Conservation (phyloP, 1,140 invertebrate species). For the Colletes latitarsis region DNA sequence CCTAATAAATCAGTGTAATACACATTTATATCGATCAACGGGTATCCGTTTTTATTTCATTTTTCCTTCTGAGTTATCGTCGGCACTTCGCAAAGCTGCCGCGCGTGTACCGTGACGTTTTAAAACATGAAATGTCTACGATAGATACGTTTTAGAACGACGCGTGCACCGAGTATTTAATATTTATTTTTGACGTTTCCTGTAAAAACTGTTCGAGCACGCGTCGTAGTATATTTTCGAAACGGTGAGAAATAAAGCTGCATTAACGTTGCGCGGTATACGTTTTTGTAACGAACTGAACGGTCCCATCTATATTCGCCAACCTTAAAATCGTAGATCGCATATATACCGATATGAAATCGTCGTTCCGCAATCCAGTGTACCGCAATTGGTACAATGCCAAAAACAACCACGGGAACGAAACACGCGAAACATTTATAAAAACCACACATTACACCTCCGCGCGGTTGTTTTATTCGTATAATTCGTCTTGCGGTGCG, state of each 20-base stretch:
- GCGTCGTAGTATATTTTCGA: too few relatives aligned
- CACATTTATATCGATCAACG: too few relatives aligned
- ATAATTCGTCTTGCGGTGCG: constrained; percentile 65
- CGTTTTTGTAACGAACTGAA: constrained; percentile 7
- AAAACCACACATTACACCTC: constrained; percentile 70
- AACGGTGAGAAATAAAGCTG: not conserved
- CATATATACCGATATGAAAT: constrained; percentile 60
- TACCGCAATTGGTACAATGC: constrained; percentile 69
- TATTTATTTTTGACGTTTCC: too few relatives aligned
- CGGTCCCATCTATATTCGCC: constrained; percentile 62
- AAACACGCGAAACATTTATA: constrained; percentile 75
- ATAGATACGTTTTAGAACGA: too few relatives aligned
- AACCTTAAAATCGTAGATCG: constrained; percentile 61
- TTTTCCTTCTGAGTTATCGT: too few relatives aligned
- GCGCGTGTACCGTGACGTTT: too few relatives aligned
- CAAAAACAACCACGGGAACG: constrained; percentile 69
- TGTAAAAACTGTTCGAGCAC: too few relatives aligned
- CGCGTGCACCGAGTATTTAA: too few relatives aligned
- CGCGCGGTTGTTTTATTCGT: constrained; percentile 70
- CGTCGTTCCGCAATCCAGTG: constrained; percentile 34
- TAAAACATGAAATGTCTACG: too few relatives aligned
- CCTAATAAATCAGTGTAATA: too few relatives aligned
- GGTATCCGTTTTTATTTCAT: too few relatives aligned
- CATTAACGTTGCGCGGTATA: constrained; percentile 4
- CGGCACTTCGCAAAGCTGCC: too few relatives aligned